Percentiles rank a stretch among this genome's conserved stretches.
phyloP scores from a whole-genome alignment of 1,140 invertebrate species.

The Neodiprion pinetum region DNA sequence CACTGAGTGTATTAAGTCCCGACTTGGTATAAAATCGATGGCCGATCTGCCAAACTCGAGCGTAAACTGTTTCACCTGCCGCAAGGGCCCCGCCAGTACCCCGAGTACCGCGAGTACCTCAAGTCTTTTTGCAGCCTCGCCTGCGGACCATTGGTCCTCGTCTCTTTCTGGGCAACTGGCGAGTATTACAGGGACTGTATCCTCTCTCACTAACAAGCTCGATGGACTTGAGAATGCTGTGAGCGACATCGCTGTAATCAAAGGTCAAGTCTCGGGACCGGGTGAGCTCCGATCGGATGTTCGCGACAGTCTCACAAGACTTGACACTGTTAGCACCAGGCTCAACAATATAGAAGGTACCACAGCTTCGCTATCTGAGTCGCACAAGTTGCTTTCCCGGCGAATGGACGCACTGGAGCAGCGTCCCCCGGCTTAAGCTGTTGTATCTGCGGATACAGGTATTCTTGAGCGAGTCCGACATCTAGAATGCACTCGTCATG shows the following conservation, averaged over 20 bases:
- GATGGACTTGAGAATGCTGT: not conserved
- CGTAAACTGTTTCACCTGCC: not conserved
- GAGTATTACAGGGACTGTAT: not conserved
- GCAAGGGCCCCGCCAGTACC: not conserved
- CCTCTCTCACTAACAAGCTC: slow-evolving; percentile 6
- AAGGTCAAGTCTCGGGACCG: not conserved
- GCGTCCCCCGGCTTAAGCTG: too few relatives aligned
- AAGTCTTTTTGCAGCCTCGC: too few relatives aligned
- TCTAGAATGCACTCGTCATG: not conserved
- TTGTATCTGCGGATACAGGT: not conserved
- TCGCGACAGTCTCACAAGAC: not conserved
- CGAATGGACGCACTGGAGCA: not conserved
- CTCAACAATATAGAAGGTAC: not conserved
- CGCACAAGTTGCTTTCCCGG: not conserved
- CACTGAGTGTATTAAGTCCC: slow-evolving; percentile 1
- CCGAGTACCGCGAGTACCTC: not conserved
- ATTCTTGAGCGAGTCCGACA: not conserved
- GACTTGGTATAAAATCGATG: not conserved
- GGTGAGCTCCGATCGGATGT: not conserved
- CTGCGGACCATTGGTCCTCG: too few relatives aligned
- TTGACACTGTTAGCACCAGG: not conserved
- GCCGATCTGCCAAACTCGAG: not conserved
- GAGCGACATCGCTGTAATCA: slow-evolving; percentile 2
- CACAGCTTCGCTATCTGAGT: not conserved
- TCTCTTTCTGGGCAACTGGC: not conserved